Percentiles rank a stretch among this genome's conserved stretches.
phyloP scores from a whole-genome alignment of 2,888 invertebrate genomes.

The Hartigia nigra region DNA sequence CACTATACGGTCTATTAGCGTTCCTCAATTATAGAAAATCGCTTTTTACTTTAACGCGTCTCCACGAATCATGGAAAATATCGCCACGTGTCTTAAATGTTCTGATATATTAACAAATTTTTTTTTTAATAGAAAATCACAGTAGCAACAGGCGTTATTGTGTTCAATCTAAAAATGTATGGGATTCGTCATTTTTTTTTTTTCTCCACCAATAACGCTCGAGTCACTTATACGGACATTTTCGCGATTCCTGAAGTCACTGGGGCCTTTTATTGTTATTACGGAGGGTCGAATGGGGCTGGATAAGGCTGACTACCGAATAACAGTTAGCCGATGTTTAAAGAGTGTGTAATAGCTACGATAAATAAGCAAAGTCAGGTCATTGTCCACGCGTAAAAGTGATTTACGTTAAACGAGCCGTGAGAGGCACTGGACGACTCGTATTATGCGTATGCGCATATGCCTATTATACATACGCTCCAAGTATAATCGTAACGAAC shows the following conservation, averaged over 20 bases:
- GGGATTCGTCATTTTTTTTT: not conserved
- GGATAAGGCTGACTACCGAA: not conserved
- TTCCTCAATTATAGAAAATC: not conserved
- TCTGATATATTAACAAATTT: not conserved
- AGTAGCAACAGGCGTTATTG: not conserved
- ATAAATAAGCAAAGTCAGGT: constrained; percentile 53
- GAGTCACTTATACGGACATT: not conserved
- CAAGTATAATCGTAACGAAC: constrained; percentile 2
- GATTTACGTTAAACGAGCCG: constrained; percentile 56
- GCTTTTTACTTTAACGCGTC: not conserved
- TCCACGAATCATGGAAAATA: not conserved
- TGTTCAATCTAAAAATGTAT: not conserved
- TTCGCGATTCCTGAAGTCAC: not conserved
- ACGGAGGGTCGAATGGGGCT: not conserved
- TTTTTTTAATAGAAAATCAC: not conserved
- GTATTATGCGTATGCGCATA: not conserved
- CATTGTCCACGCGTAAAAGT: constrained; percentile 53
- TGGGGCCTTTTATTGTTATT: not conserved
- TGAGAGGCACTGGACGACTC: constrained; percentile 10
- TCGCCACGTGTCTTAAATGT: not conserved
- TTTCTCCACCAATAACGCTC: not conserved
- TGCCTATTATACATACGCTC: not conserved
- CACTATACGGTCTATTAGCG: not conserved
- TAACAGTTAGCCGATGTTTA: constrained; percentile 24
- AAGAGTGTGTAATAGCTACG: constrained; percentile 37